Base-by-base conservation (phyloP, 2,797 vertebrate genomes). In the Helarctos malayanus region DNA sequence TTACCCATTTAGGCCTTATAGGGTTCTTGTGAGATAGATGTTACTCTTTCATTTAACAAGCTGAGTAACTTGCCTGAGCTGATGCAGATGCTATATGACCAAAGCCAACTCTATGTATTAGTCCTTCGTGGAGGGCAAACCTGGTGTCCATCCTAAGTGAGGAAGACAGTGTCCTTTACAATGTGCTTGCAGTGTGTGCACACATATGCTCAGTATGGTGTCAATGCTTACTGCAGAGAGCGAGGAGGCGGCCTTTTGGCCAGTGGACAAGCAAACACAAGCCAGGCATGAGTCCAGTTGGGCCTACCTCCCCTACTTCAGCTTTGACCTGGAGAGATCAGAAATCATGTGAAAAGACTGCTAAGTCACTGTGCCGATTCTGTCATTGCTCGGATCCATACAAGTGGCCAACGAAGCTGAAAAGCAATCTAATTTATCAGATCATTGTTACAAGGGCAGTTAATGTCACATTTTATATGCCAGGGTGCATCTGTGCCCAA, bases 211-310 rank as follows among this genome's bases (percentile, higher is more conserved):
- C 49, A 49, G 61, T 21, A 45, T 75, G 84, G 85, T 23, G 27
- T 52, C 54, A 81, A 18, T 35, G 45, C 4, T 89, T 87, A 1
- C 63, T 61, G 65, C 69, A 95, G 82, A 27, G 75, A 88, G 25
- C 18, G 49, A 73, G 45, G 92, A 78, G 87, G 16, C 32, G 65
- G 35, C 21, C 29, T 78, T 52, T 35, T 68, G 78, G 61, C 78
- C 56, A 78, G 35, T 32, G 94, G 76, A 95, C 38, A 96, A 83
- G 76, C 47, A 78, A 80, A 83, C 63, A 18, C 45, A 59, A 84
- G 25, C 38, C 79, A 91, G 61, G 57, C 61, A 38, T 6, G 10
- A 38, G 78, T 78, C 49, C 27, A 49, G 0, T n/a, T 83, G 69
- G 27, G 71, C 13, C 56, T 63, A 65, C 19, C 52, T 56, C 38